Percentiles rank a stretch among this genome's conserved stretches.
These are phyloP conservation scores for Halichondria panicea DNA, from an alignment of 37 sponge, comb jelly and placozoan species.

Conservation along the genomic window DNA sequence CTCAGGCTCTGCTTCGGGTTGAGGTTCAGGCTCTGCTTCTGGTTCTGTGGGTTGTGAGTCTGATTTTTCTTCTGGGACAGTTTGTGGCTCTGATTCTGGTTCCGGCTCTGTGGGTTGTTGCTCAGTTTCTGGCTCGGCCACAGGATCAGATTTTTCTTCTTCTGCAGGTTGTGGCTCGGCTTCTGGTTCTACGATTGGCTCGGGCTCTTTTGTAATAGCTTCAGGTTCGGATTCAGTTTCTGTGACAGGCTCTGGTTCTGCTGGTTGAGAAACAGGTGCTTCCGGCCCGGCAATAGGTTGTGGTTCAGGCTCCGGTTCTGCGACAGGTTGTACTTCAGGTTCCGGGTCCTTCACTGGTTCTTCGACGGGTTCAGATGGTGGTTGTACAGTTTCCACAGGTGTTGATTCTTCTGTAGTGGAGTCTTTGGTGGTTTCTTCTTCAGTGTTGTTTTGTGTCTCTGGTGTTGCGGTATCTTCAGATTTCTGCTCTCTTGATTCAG, in stretches of 20 bases:
- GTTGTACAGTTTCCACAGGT: not conserved
- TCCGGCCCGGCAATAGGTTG: not conserved
- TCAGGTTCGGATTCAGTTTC: no score
- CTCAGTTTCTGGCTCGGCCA: not conserved
- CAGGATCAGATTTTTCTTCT: not conserved
- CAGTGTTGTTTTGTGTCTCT: constrained; percentile 1
- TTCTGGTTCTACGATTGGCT: constrained; percentile 1
- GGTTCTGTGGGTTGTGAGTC: not conserved
- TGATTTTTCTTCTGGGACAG: not conserved
- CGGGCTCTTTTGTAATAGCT: not conserved
- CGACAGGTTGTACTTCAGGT: not conserved
- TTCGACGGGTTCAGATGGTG: no score
- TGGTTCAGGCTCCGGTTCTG: not conserved
- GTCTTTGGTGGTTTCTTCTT: not conserved
- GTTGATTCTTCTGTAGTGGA: not conserved
- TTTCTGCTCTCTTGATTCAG: not conserved
- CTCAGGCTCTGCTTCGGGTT: constrained; percentile 8
- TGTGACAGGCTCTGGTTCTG: no score
- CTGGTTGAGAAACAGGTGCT: no score
- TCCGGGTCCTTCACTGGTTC: not conserved
- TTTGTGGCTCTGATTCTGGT: not conserved
- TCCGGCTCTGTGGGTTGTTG: not conserved
- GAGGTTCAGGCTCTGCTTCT: constrained; percentile 7
- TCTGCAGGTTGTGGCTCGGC: not conserved
- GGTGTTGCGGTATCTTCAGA: not conserved